A percentile compares a stretch with the other conserved stretches of the same genome.
phyloP scores from a whole-genome alignment of 2,797 vertebrate species.

The Pogoniulus pusillus region DNA sequence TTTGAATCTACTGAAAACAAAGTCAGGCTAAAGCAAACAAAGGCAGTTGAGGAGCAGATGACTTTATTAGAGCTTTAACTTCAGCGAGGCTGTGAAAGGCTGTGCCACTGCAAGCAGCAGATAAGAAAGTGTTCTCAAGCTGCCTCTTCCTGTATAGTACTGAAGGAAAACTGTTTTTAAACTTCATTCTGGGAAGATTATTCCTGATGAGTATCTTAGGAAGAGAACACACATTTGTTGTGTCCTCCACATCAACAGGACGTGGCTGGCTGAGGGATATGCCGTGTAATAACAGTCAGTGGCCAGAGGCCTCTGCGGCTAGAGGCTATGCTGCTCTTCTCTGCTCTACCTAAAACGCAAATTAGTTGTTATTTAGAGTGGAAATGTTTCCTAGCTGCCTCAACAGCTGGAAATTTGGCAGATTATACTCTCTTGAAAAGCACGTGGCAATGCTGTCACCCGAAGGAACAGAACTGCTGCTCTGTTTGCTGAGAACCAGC shows the following conservation, averaged over 20 bases:
- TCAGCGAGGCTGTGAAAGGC: neutral
- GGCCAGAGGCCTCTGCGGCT: neutral
- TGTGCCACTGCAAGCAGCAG: neutral
- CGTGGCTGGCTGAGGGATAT: neutral
- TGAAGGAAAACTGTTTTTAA: neutral
- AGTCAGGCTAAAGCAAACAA: neutral
- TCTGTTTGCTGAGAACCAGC: neutral
- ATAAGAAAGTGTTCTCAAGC: neutral
- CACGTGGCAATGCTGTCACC: neutral
- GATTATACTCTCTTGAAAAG: neutral
- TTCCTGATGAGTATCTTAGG: neutral
- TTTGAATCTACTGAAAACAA: slow-evolving; percentile 1
- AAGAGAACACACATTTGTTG: neutral
- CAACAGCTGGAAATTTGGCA: neutral
- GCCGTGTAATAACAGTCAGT: neutral
- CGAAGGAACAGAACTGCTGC: neutral
- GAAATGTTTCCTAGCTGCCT: neutral
- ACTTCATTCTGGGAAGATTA: neutral
- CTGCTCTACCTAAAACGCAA: neutral
- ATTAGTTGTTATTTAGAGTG: neutral
- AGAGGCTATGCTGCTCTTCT: neutral
- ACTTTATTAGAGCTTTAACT: neutral
- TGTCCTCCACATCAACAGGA: neutral
- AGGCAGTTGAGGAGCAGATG: neutral
- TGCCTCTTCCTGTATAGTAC: neutral